phyloP scores from a whole-genome alignment of 1,140 invertebrate species.

The Mylabris phalerata region DNA sequence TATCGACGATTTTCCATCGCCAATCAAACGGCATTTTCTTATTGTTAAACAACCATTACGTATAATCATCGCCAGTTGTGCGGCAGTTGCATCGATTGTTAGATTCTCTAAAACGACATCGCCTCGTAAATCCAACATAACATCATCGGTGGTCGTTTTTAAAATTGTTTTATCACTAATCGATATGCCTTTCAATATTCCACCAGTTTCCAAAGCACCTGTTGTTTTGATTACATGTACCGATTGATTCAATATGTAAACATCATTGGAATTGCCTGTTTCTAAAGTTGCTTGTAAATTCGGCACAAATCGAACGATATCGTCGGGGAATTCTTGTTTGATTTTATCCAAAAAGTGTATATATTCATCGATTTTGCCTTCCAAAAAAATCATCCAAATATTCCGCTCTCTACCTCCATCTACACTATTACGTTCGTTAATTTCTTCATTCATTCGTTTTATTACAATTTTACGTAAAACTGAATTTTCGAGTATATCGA shows the following conservation, averaged over 20 bases:
- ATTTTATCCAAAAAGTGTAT: slow-evolving; percentile 43
- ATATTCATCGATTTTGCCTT: slow-evolving; percentile 43
- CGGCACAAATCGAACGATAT: slow-evolving; percentile 39
- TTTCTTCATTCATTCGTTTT: slow-evolving; percentile 19
- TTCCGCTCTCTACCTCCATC: slow-evolving; percentile 15
- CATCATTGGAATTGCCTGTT: slow-evolving; percentile 41
- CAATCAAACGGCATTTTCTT: slow-evolving; percentile 41
- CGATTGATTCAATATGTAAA: slow-evolving; percentile 44
- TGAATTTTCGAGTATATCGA: slow-evolving; percentile 55
- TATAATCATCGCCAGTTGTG: slow-evolving; percentile 42
- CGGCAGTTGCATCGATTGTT: slow-evolving; percentile 39
- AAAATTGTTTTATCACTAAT: slow-evolving; percentile 33
- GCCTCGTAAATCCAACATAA: slow-evolving; percentile 41
- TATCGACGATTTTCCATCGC: slow-evolving; percentile 38
- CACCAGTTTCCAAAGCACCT: slow-evolving; percentile 46
- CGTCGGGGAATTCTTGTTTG: slow-evolving; percentile 38
- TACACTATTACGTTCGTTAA: slow-evolving; percentile 22
- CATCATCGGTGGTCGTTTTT: slow-evolving; percentile 40
- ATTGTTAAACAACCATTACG: slow-evolving; percentile 37
- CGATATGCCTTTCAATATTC: slow-evolving; percentile 43
- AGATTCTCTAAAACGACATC: slow-evolving; percentile 42
- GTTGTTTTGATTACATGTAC: slow-evolving; percentile 41
- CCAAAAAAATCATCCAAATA: slow-evolving; percentile 48
- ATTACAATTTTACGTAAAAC: slow-evolving; percentile 47
- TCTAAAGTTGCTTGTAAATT: slow-evolving; percentile 46